Base-by-base conservation (phyloP, 2,888 invertebrate genomes). In the Callyntrura sp. region DNA sequence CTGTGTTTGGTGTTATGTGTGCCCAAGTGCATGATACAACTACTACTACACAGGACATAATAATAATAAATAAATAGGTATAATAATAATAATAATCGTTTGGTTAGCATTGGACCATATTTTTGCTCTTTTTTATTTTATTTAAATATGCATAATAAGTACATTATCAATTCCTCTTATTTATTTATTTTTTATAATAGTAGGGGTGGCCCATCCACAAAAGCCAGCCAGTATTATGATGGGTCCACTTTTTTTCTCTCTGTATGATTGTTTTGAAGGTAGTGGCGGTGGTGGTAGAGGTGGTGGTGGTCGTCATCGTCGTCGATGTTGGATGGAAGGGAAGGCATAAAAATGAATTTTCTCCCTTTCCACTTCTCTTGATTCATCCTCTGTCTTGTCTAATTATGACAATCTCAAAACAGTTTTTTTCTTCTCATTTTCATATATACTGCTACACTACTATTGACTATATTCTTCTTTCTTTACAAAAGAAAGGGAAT, bases 361-460 rank as follows among this genome's bases (percentile, higher is more conserved):
- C 78, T 57, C 78, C 55, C n/a, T 76, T 35, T 35, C 35, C 6
- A 35, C 14, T 6, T n/a, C 20, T 12, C 25, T 68, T 68, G 70
- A 73, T 73, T 73, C 70, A 55, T 51, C 55, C 51, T 78, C 43
- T 62, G 79, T 57, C 79, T 20, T 79, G 79, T 57, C 62, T 62
- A 81, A 81, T 81, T 81, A 81, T 81, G 81, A 81, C 81, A 81
- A 81, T 81, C 43, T 81, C 81, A 45, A 62, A 35, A 60, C 55
- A 8, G 55, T 35, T 35, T 6, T 35, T 35, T 35, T 35, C n/a
- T 35, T 6, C 2, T 35, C 35, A 6, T 78, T 78, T 57, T 73
- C n/a, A n/a, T n/a, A n/a, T n/a, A n/a, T n/a, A n/a, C n/a, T n/a
- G n/a, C 43, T 14, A 62, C 11, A 17, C 2, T 35, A 35, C 2